Evolutionary conservation across 2,113 vertebrate genomes (phyloP).

Genomic region (Podarcis raffonei): DNA sequence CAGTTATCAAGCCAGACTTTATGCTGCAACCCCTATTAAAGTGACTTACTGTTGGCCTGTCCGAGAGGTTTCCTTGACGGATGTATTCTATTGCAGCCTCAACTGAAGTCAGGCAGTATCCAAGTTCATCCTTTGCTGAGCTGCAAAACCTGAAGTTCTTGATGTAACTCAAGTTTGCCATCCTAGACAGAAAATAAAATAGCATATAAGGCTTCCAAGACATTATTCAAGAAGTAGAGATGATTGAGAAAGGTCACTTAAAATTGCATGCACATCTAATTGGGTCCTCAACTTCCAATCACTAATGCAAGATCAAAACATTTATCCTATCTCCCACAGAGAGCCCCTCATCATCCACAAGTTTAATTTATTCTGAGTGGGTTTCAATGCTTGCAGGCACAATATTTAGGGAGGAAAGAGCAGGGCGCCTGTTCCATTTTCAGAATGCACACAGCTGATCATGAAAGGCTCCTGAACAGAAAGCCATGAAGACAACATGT

Average conservation of each 20-base stretch:
- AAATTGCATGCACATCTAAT: neutral
- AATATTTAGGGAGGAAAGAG: neutral
- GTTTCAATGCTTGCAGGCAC: neutral
- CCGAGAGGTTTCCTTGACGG: conserved; percentile 87
- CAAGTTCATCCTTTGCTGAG: conserved; percentile 91
- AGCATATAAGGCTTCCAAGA: neutral
- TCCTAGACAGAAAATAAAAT: conserved; percentile 76
- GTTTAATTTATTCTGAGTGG: too few relatives aligned
- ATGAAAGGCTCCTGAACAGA: neutral
- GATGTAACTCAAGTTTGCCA: conserved; percentile 97
- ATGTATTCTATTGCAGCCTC: conserved; percentile 94
- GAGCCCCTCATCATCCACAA: too few relatives aligned
- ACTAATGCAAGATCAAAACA: neutral
- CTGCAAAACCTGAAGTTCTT: conserved; percentile 95
- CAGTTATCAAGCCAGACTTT: neutral
- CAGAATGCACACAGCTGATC: neutral
- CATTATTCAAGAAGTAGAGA: neutral
- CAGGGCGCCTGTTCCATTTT: neutral
- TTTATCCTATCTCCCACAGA: neutral
- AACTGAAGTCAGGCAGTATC: conserved; percentile 93
- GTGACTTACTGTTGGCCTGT: conserved; percentile 74
- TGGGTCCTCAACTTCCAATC: neutral
- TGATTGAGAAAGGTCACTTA: neutral
- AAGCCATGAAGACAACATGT: neutral
- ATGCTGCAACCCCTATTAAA: neutral